Conservation (phyloP, 2,888 invertebrate genomes). For the Himalopsyche tibetana region DNA sequence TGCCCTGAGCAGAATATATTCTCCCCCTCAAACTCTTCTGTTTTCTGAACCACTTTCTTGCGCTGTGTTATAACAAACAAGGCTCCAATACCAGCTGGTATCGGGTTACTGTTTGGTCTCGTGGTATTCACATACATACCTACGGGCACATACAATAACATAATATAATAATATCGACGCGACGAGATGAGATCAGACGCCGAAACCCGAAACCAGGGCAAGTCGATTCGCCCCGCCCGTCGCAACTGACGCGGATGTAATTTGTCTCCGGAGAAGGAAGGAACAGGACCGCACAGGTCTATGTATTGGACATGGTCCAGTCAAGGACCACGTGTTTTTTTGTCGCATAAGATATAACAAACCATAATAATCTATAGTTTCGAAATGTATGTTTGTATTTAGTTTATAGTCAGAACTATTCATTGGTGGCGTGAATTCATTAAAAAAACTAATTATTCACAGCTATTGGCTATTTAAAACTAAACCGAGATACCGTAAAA, state of each 20-base stretch:
- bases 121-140: conserved; percentile 22
- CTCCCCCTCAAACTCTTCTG: no score
- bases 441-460: no score
- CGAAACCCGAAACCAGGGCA: conserved; percentile 26
- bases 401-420: no score
- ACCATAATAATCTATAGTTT: no score
- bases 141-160: not conserved
- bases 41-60: no score
- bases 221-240: not conserved
- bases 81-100: not conserved
- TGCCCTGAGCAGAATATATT: no score
- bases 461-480: no score
- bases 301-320: not conserved
- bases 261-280: conserved; percentile 5
- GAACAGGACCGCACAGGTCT: not conserved
- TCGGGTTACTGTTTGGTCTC: conserved; percentile 22
- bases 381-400: no score
- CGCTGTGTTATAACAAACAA: no score
- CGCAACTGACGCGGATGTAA: conserved; percentile 20
- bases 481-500: no score
- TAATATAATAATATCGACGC: not conserved
- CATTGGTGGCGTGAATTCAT: no score
- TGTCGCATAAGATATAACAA: no score
- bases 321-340: not conserved
- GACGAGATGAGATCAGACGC: not conserved